Base-by-base conservation (phyloP, 2,113 vertebrate species). In the Stictonetta naevosa region DNA sequence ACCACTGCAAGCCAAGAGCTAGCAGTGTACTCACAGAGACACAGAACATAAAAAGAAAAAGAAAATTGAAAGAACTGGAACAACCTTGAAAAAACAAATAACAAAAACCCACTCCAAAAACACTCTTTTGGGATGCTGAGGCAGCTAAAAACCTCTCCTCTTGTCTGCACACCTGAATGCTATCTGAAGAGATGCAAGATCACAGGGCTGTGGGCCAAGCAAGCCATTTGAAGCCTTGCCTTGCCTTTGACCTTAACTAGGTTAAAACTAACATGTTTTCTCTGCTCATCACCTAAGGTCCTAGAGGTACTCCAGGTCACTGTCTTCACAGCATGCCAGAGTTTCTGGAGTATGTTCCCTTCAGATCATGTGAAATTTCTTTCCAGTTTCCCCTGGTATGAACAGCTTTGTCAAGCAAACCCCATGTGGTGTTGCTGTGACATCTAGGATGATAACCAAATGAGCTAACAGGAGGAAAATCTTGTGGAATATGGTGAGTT, bases 391-490 rank as follows among this genome's bases (percentile, higher is more conserved):
- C 60, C 64, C 34, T 46, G 22, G 29, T 59, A 72, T 23, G 67
- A 50, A 28, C 64, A 92, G 25, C 13, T 93, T 86, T 63, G 28
- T 46, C 77, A 67, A 66, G 13, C 28, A 83, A 86, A 79, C n/a
- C 52, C 40, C 59, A 13, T 15, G 52, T 83, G 42, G 25, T 2
- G 2, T 34, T 75, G 52, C 38, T 92, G 38, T 93, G 60, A 74
- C 80, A 88, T 64, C 29, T 40, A 53, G 53, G 31, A 72, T 46
- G 60, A 58, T 44, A 72, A 68, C 50, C 71, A 88, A 76, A 66
- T 36, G 53, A 93, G 63, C 18, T 77, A 86, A 69, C 59, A 72
- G 6, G 36, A 82, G 19, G 6, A 3, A n/a, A 13, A 46, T 42
- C 10, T 17, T 2, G 10, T 34, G 48, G 46, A 86, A 72, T 79